Base-by-base conservation (phyloP, 1,140 invertebrate genomes). In the Akabosia matsudoensis region DNA sequence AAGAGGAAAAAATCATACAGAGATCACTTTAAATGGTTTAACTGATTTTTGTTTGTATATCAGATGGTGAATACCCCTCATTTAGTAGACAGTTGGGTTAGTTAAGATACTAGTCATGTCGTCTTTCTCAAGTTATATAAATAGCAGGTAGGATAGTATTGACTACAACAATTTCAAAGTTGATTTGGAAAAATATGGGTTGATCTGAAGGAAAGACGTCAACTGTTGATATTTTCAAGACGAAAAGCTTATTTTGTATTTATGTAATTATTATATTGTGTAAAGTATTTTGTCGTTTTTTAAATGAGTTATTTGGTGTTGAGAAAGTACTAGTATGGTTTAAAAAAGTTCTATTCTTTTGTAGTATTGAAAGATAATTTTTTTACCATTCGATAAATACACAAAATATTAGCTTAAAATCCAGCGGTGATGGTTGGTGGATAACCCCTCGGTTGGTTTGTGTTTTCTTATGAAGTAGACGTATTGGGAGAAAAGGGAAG, bases 121-220 rank as follows among this genome's bases (percentile, higher is more conserved):
- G 22, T 16, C 22, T 67, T 67, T 67, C 30, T 67, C 61, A 67
- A 67, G 54, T 24, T 45, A 10, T 61, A 4, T 28, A 67, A 31
- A 2, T 7, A 7, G 13, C 3, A 67, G 30, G 61, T 67, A 67
- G 13, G 31, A 7, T n/a, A 30, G 61, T 67, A 67, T 30, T 67
- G 61, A 67, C 61, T 67, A 67, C n/a, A n/a, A n/a, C n/a, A n/a
- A 67, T 30, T 56, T 56, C 22, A 22, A 56, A 56, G 54, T 24
- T n/a, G 4, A 22, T n/a, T 56, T 4, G 22, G 54, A 56, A 56
- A 56, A 56, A 56, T 56, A 56, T 22, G n/a, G 54, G 14, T 10
- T 56, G 54, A 22, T 16, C 4, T 13, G 14, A 13, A 10, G 10
- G 22, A 56, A 56, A 56, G 37, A 45, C 37, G 37, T 45, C 7